A percentile compares a stretch with the other conserved stretches of the same genome.
Evolutionary conservation across 2,888 invertebrate species (phyloP).

Genomic region (Andrena praecox): DNA sequence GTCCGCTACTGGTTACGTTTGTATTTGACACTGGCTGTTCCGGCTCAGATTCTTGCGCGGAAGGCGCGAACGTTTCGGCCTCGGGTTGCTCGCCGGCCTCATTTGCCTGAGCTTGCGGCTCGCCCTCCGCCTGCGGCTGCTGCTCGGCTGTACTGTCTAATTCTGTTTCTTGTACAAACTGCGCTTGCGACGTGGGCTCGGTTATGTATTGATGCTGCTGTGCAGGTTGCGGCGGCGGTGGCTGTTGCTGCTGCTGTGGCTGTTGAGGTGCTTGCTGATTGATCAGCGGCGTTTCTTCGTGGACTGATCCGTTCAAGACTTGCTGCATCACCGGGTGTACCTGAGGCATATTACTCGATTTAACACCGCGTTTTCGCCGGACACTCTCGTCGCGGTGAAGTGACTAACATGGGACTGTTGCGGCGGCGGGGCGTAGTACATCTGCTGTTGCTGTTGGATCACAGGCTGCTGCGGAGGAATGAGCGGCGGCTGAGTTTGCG

Average conservation of each 20-base stretch:
- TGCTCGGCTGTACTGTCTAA: constrained; percentile 72
- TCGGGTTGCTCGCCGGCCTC: constrained; percentile 81
- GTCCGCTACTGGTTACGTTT: constrained; percentile 85
- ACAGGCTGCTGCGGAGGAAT: constrained; percentile 76
- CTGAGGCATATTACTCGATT: constrained; percentile 61
- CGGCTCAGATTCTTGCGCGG: constrained; percentile 83
- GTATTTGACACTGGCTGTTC: constrained; percentile 84
- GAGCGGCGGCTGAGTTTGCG: constrained; percentile 72
- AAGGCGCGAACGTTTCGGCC: constrained; percentile 75
- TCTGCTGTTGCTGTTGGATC: constrained; percentile 76
- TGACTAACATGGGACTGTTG: constrained; percentile 76
- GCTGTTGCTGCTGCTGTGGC: constrained; percentile 71
- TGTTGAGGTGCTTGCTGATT: constrained; percentile 78
- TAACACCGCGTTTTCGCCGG: background rate
- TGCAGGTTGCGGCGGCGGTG: constrained; percentile 70
- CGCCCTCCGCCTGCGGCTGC: constrained; percentile 75
- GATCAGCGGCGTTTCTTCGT: constrained; percentile 82
- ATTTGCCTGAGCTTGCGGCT: constrained; percentile 78
- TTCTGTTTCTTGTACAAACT: constrained; percentile 81
- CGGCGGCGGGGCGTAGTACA: constrained; percentile 74
- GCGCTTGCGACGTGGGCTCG: constrained; percentile 78
- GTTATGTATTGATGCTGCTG: constrained; percentile 78
- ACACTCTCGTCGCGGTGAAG: background rate
- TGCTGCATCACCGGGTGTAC: constrained; percentile 81
- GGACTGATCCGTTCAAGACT: constrained; percentile 83